A percentile compares a stretch with the other conserved stretches of the same genome.
Evolutionary conservation across 2,888 invertebrate genomes (phyloP).

Genomic region (Lithophane socia): DNA sequence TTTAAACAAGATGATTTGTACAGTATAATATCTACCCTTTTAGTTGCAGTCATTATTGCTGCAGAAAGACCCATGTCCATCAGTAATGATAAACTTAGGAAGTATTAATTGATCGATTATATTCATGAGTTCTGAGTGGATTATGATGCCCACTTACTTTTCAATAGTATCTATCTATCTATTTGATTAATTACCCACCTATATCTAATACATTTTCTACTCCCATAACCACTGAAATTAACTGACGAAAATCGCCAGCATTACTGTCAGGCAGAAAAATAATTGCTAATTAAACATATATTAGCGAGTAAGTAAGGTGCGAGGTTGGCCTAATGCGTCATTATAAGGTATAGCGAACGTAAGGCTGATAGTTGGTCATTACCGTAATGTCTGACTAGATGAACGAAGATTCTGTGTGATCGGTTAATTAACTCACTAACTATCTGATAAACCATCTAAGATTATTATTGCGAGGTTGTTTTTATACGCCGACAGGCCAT

Average conservation of each 20-base stretch:
- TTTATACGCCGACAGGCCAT: conserved; percentile 7
- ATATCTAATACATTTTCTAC: neutral
- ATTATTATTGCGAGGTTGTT: conserved; percentile 51
- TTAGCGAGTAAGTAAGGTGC: conserved; percentile 45
- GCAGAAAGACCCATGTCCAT: neutral
- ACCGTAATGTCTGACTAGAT: conserved; percentile 66
- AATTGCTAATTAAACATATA: conserved; percentile 60
- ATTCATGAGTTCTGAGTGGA: neutral
- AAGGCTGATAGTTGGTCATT: conserved; percentile 65
- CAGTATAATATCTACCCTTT: neutral
- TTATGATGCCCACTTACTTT: neutral
- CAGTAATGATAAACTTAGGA: neutral
- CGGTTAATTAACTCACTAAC: conserved; percentile 60
- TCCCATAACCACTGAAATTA: neutral
- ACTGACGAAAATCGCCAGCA: neutral
- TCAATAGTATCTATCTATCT: neutral
- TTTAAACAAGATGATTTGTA: neutral
- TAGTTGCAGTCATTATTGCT: neutral
- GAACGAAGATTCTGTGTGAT: conserved; percentile 55
- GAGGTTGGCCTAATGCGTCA: conserved; percentile 55
- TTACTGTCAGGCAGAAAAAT: conserved; percentile 32
- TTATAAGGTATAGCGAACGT: conserved; percentile 63
- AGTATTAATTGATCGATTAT: neutral
- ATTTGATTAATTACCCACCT: neutral
- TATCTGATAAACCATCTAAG: conserved; percentile 53